Base-by-base conservation (phyloP, 2,797 vertebrate genomes). In the Enteromius paludinosus region DNA sequence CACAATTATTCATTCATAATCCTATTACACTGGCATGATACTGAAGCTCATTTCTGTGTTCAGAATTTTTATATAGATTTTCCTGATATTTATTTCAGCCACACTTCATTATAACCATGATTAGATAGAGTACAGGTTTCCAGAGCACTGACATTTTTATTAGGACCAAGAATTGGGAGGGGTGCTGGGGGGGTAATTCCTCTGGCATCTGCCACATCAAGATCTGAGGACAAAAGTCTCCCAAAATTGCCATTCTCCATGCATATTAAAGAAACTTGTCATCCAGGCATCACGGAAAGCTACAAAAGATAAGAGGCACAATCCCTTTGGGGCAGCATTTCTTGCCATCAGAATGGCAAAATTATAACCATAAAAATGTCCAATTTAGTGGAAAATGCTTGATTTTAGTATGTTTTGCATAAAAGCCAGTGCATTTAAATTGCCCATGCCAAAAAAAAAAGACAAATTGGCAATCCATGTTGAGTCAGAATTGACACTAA, bases 391-490 rank as follows among this genome's bases (percentile, higher is more conserved):
- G 93, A 94, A 96, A 96, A 94, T 94, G 93, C 94, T 92, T 92
- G 92, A 96, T 95, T 96, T 97, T 94, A 93, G 93, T 93, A 90
- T 95, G 93, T 97, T 97, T 96, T 98, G 96, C 96, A 96, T 97
- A 96, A 97, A 97, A 97, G 96, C 95, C 94, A 92, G 94, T 92
- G 92, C 92, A 95, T 96, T 96, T 94, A 95, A 98, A 97, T 95
- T 95, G 87, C 87, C 87, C 68, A 79, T 88, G 94, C 88, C 94
- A 95, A 93, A 96, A 95, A 38, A 93, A 95, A 95, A 95, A 97
- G 96, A 97, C 95, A 96, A 97, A 97, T 95, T 95, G 95, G 92
- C 88, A 88, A 92, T 91, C 86, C 87, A 80, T 86, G 85, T 89
- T 91, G 86, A 89, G 90, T 86, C 88, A 83, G 88, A 92, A 92